Evolutionary conservation across 2,797 vertebrate genomes (phyloP).

Genomic region (Myotis pilosus): DNA sequence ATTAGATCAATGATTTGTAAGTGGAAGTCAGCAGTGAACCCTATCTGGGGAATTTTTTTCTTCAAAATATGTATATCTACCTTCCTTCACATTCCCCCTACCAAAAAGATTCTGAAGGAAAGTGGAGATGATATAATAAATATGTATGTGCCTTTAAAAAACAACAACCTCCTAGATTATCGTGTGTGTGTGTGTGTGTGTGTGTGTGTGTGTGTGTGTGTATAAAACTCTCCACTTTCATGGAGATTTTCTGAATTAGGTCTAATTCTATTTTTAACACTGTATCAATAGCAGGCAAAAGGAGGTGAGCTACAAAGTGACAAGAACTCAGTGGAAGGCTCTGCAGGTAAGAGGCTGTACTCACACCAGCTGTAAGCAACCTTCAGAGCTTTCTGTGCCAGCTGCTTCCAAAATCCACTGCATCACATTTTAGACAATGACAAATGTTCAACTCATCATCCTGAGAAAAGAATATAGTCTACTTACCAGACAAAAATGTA

Average conservation of each 20-base stretch:
- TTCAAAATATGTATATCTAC: background rate
- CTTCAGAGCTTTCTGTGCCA: conserved; percentile 17
- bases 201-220: background rate
- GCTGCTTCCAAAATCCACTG: conserved; percentile 16
- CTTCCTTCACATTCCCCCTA: background rate
- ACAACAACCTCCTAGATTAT: background rate
- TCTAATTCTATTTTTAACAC: background rate
- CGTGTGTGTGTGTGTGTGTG: background rate
- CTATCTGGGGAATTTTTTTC: background rate
- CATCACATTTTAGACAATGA: conserved; percentile 33
- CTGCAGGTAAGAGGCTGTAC: background rate
- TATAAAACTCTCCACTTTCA: background rate
- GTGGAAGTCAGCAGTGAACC: background rate
- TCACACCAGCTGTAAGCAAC: background rate
- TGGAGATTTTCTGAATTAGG: conserved; percentile 37
- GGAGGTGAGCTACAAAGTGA: conserved; percentile 8
- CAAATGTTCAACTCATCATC: conserved; percentile 27
- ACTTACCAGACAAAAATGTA: conserved; percentile 38
- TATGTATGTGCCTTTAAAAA: background rate
- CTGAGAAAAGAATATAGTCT: conserved; percentile 27
- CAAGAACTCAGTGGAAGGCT: background rate
- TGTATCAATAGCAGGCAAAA: background rate
- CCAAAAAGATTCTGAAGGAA: conserved; percentile 34
- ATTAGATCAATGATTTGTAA: conserved; percentile 39
- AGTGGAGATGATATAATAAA: background rate